Evolutionary conservation across 2,888 invertebrate genomes (phyloP), one percentile per base, ranked within the genome.

Genomic region (Volucella inanis): DNA sequence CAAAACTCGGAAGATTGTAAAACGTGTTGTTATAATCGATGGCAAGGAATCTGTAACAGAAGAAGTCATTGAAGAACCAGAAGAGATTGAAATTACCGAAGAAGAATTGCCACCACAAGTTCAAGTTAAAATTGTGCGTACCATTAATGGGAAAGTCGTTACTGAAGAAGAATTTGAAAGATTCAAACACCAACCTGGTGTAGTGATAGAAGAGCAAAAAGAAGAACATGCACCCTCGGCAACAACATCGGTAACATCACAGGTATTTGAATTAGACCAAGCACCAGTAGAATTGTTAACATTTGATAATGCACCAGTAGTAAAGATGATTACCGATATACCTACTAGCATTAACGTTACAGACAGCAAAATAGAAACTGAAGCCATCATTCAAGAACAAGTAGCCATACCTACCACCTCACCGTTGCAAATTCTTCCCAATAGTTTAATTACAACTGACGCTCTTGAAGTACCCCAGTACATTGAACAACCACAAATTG

Each of bases 11-110:
- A 94, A 95, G 86, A 95, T 97, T 15, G 95, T 97, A 67, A 94
- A 96, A 70, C 94, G 95, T 87, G 94, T 96, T 2, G 95, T 95
- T 0, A 95, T 97, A 6, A 94, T 97, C 77, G 95, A 97, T 90
- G 97, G 97, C 0, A 96, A 96, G 91, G 97, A 97, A 92, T 95
- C 95, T 82, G 94, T 96, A 0, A 95, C 95, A 8, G 97, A 97
- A 91, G 97, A 97, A 92, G 92, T 97, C 0, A 93, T 97, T 54
- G 97, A 97, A 89, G 97, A 97, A 90, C 97, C 97, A 0, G 97
- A 96, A 91, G 92, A 92, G 87, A 87, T 92, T 22, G 92, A 92
- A 86, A 87, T 92, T 2, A 90, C 89, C 14, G 91, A 91, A 81
- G 91, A 90, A 86, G 89, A 91, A 71, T 74, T 89, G 0, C 88